These are phyloP conservation scores for Onychomys torridus DNA, from an alignment of 2,797 vertebrate genomes.

Conservation along the genomic window DNA sequence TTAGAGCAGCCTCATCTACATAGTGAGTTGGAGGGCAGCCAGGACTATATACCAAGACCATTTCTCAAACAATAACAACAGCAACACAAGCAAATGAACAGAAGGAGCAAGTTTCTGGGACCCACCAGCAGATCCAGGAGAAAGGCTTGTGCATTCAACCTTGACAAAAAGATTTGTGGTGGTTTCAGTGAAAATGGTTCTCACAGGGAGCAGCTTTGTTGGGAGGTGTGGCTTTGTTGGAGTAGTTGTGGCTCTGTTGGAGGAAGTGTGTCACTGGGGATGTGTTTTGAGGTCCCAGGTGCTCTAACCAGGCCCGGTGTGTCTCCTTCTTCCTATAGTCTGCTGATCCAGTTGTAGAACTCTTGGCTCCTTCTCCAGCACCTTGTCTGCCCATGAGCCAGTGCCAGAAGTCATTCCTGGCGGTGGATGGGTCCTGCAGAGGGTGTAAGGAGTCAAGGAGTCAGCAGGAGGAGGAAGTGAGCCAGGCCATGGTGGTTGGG, in stretches of 20 bases:
- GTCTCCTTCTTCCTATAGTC: not conserved
- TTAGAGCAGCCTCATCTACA: not conserved
- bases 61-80: not conserved
- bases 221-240: not conserved
- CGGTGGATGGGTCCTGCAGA: too few species aligned
- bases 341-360: not conserved
- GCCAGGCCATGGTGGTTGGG: too few species aligned
- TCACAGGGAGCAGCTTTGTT: not conserved
- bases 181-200: not conserved
- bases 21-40: not conserved
- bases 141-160: not conserved
- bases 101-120: not conserved
- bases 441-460: too few species aligned
- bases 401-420: too few species aligned
- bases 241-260: not conserved
- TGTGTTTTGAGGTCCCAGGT: not conserved
- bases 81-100: not conserved
- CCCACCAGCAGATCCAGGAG: not conserved
- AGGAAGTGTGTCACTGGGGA: not conserved
- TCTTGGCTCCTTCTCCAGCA: not conserved
- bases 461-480: too few species aligned
- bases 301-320: not conserved
- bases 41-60: not conserved
- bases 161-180: not conserved
- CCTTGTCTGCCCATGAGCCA: not conserved